phyloP scores from a whole-genome alignment of 2,113 vertebrate species.

The Cheilinus undulatus region DNA sequence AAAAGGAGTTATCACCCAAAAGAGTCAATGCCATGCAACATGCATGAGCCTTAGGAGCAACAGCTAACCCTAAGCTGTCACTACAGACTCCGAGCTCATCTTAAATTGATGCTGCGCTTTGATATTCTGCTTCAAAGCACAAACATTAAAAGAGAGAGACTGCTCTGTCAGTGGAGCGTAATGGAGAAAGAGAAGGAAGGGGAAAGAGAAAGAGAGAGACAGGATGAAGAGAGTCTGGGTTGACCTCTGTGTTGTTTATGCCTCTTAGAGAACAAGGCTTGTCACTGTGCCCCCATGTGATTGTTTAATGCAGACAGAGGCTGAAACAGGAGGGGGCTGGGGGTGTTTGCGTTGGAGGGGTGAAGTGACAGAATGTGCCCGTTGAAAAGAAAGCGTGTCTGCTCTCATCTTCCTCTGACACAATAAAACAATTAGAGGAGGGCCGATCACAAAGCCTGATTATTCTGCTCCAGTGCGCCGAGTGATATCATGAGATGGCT shows the following conservation, averaged over 20 bases:
- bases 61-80: slow-evolving; percentile 48
- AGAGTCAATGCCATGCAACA: slow-evolving; percentile 34
- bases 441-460: slow-evolving; percentile 66
- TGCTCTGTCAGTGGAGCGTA: slow-evolving; percentile 17
- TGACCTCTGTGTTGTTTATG: slow-evolving; percentile 67
- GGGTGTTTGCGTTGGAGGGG: slow-evolving; percentile 42
- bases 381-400: slow-evolving; percentile 70
- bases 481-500: slow-evolving; percentile 70
- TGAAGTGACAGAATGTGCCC: slow-evolving; percentile 66
- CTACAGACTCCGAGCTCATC: slow-evolving; percentile 48
- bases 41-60: slow-evolving; percentile 22
- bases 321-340: slow-evolving; percentile 3
- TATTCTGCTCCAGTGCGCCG: slow-evolving; percentile 60
- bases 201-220: slow-evolving; percentile 11
- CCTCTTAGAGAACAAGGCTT: slow-evolving; percentile 65
- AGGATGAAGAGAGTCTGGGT: slow-evolving; percentile 58
- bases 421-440: slow-evolving; percentile 66
- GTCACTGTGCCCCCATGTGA: slow-evolving; percentile 56
- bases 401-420: slow-evolving; percentile 73
- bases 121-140: slow-evolving; percentile 67
- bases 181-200: slow-evolving; percentile 15
- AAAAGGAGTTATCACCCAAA: slow-evolving; percentile 17
- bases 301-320: slow-evolving; percentile 58
- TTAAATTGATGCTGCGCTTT: slow-evolving; percentile 62
- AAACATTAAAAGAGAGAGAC: slow-evolving; percentile 44